These are phyloP conservation scores for Acanthosepion lycidas DNA, from an alignment of 2,888 invertebrate genomes.

Conservation along the genomic window DNA sequence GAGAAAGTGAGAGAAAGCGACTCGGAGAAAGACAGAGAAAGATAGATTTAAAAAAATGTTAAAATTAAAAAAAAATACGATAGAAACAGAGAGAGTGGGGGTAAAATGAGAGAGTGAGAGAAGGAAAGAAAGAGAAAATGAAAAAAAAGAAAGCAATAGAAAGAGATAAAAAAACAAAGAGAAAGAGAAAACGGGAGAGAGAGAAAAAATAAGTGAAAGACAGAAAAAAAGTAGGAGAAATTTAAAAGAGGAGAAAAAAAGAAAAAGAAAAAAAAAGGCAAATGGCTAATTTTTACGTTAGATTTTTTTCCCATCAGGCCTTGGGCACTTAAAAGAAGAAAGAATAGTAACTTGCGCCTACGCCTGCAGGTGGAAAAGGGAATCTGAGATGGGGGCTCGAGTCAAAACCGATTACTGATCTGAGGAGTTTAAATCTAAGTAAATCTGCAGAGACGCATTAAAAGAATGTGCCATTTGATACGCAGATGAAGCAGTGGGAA, in stretches of 20 bases:
- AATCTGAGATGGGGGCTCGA: not conserved
- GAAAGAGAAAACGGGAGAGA: too few relatives aligned
- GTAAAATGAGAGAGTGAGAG: too few relatives aligned
- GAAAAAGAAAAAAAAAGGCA: not conserved
- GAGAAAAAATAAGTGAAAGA: not conserved
- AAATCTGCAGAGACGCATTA: slow-evolving; percentile 2
- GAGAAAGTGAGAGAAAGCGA: too few relatives aligned
- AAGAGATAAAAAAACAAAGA: too few relatives aligned
- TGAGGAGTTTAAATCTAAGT: not conserved
- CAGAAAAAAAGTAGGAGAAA: not conserved
- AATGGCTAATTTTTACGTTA: not conserved
- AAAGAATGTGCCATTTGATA: slow-evolving; percentile 33
- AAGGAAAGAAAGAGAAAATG: too few relatives aligned
- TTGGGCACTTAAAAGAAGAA: not conserved
- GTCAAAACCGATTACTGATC: not conserved
- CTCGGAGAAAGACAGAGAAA: too few relatives aligned
- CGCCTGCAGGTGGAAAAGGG: not conserved
- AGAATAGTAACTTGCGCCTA: not conserved
- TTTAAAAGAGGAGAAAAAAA: not conserved
- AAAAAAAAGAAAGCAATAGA: too few relatives aligned
- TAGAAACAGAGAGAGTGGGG: too few relatives aligned
- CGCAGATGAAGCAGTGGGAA: not conserved
- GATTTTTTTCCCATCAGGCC: not conserved
- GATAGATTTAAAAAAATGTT: too few relatives aligned
- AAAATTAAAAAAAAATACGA: too few relatives aligned